phyloP scores from a whole-genome alignment of 2,797 vertebrate genomes.

The Phaenicophaeus curvirostris region DNA sequence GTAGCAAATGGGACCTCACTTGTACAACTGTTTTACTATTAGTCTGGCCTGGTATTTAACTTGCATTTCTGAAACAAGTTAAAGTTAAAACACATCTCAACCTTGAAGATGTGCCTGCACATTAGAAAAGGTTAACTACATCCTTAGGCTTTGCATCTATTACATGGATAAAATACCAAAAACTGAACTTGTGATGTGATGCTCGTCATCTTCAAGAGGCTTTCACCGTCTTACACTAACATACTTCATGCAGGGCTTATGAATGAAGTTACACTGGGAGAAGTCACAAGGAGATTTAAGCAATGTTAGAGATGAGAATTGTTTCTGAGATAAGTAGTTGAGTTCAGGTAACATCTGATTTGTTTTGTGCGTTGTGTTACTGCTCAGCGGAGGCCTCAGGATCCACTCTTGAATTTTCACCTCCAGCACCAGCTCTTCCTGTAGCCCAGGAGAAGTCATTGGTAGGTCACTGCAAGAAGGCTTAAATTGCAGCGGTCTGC shows the following conservation, averaged over 20 bases:
- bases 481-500: slow-evolving; percentile 34
- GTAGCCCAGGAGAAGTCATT: slow-evolving; percentile 17
- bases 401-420: not conserved
- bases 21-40: not conserved
- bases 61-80: not conserved
- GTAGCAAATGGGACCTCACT: not conserved
- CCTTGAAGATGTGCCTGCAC: not conserved
- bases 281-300: not conserved
- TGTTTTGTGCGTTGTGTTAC: not conserved
- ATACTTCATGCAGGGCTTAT: not conserved
- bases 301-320: not conserved
- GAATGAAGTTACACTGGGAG: not conserved
- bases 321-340: not conserved
- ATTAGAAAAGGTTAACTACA: not conserved
- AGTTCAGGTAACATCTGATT: not conserved
- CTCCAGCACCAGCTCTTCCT: not conserved
- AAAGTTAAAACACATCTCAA: not conserved
- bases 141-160: not conserved
- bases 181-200: rapidly evolving
- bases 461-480: not conserved
- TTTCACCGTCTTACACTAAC: not conserved
- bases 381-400: not conserved
- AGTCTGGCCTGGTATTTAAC: not conserved
- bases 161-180: not conserved
- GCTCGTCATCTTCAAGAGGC: not conserved